A percentile compares a stretch with the other conserved stretches of the same genome.
phyloP scores from a whole-genome alignment of 2,113 vertebrate species.

The Saguinus midas region DNA sequence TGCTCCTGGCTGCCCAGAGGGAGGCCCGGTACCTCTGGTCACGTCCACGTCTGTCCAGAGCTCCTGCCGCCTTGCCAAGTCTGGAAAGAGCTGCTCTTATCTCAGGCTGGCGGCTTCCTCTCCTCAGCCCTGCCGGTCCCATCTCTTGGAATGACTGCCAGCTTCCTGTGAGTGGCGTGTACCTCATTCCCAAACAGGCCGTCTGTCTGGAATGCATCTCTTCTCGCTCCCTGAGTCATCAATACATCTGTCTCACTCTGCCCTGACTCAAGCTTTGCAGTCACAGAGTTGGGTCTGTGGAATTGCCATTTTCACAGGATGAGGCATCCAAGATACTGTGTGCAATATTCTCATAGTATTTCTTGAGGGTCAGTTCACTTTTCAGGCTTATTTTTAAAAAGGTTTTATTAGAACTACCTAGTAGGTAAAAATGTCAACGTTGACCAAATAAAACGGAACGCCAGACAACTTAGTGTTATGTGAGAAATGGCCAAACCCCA shows the following conservation, averaged over 20 bases:
- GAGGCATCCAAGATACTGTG: neutral
- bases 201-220: neutral
- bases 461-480: neutral
- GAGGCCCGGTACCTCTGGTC: neutral
- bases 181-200: neutral
- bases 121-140: neutral
- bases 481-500: neutral
- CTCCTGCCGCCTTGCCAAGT: rapidly evolving
- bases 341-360: neutral
- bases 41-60: rapidly evolving
- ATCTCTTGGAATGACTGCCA: neutral
- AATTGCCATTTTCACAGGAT: neutral
- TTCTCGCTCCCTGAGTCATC: neutral
- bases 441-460: conserved; percentile 8
- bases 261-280: conserved; percentile 16
- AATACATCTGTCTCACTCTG: neutral
- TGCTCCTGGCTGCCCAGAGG: neutral
- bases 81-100: neutral
- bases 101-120: neutral
- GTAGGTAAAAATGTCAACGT: neutral
- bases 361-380: neutral
- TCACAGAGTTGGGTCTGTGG: neutral
- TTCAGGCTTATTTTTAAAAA: neutral
- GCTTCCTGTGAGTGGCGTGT: neutral
- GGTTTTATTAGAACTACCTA: conserved; percentile 2